A percentile compares a stretch with the other conserved stretches of the same genome.
Conservation (phyloP, 2,113 vertebrate genomes). For the Mixornis gularis region DNA sequence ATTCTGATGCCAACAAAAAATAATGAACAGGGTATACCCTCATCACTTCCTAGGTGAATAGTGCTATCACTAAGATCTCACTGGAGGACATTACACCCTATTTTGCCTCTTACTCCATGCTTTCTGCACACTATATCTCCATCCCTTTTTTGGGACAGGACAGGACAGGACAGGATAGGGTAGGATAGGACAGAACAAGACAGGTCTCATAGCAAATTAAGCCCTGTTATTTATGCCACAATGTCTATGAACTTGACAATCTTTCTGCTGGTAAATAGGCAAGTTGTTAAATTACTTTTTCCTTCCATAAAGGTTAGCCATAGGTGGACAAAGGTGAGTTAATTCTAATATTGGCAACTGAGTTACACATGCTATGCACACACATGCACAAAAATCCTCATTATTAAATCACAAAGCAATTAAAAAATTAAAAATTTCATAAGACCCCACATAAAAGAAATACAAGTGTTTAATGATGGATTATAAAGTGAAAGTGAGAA, state of each 20-base stretch:
- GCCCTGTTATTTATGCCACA: neutral
- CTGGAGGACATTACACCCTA: neutral
- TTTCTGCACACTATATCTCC: neutral
- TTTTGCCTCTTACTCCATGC: neutral
- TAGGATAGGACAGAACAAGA: neutral
- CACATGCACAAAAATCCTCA: slow-evolving; percentile 58
- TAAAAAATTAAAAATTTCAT: slow-evolving; percentile 83
- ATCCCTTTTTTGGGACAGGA: neutral
- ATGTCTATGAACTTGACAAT: neutral
- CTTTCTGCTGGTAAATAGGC: neutral
- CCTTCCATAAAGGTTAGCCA: neutral
- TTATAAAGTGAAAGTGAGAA: slow-evolving; percentile 69
- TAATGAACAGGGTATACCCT: neutral
- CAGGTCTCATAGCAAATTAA: neutral
- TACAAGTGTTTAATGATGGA: slow-evolving; percentile 82
- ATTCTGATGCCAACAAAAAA: neutral
- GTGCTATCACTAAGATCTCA: neutral
- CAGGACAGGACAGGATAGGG: neutral
- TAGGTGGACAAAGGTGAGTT: slow-evolving; percentile 27
- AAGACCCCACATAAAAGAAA: slow-evolving; percentile 78
- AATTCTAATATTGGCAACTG: slow-evolving; percentile 45
- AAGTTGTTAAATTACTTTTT: neutral
- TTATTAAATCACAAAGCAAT: slow-evolving; percentile 83
- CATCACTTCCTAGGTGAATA: neutral
- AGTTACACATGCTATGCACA: slow-evolving; percentile 47